Evolutionary conservation across 92 coral and sea anemone genomes (phyloP).

Genomic region (Chrysogorgia sp.): DNA sequence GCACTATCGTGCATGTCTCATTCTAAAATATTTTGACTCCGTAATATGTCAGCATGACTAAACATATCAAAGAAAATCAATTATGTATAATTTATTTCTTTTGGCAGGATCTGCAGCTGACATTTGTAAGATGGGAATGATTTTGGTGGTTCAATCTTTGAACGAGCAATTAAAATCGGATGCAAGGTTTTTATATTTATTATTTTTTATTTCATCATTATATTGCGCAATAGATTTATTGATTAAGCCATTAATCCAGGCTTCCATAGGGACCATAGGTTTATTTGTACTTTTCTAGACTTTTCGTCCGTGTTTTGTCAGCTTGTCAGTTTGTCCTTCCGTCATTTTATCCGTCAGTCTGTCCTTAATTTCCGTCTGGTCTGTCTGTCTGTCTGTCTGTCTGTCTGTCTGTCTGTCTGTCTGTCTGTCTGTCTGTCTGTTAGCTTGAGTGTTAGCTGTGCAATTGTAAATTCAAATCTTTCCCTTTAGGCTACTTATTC

Average conservation of each 20-base stretch:
- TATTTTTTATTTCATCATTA: too few relatives aligned
- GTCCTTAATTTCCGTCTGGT: too few relatives aligned
- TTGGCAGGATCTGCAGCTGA: slow-evolving; percentile 92
- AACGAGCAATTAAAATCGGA: slow-evolving; percentile 43
- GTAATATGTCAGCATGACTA: background rate
- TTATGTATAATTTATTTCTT: background rate
- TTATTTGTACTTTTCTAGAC: background rate
- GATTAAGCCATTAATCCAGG: background rate
- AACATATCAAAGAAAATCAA: background rate
- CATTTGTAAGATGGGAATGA: slow-evolving; percentile 84
- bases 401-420: background rate
- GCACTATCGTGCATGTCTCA: too few relatives aligned
- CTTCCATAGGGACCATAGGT: background rate
- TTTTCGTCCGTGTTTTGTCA: background rate
- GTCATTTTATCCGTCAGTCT: too few relatives aligned
- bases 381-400: background rate
- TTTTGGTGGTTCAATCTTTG: slow-evolving; percentile 68
- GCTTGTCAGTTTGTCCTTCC: too few relatives aligned
- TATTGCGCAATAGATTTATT: too few relatives aligned
- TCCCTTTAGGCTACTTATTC: slow-evolving; percentile 70
- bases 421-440: background rate
- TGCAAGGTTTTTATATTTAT: slow-evolving; percentile 65
- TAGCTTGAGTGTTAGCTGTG: background rate
- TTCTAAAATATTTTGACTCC: too few relatives aligned
- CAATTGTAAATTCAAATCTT: background rate